Conservation (phyloP, 2,888 invertebrate genomes). For the Drosophila demipolita region DNA sequence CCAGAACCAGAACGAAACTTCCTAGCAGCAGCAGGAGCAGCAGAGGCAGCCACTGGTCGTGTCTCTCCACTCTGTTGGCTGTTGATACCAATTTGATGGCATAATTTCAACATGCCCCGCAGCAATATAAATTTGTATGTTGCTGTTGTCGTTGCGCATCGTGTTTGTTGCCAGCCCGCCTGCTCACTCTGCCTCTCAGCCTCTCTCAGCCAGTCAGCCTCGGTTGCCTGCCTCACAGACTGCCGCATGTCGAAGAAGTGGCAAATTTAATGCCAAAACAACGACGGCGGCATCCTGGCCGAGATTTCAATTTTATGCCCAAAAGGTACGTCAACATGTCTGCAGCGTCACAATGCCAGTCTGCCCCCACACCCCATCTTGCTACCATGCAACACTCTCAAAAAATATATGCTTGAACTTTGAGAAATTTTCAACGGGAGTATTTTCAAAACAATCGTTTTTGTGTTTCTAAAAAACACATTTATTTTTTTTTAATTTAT, state of each 20-base stretch:
- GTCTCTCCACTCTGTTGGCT: conserved; percentile 56
- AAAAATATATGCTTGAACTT: not conserved
- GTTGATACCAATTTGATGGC: conserved; percentile 85
- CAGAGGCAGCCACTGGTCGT: conserved; percentile 31
- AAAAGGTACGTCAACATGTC: conserved; percentile 80
- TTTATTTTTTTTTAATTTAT: not conserved
- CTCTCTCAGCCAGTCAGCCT: conserved; percentile 1
- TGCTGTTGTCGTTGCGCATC: conserved; percentile 64
- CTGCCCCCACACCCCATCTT: not conserved
- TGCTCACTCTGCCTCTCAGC: conserved; percentile 16
- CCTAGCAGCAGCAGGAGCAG: conserved; percentile 9
- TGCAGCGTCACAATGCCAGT: conserved; percentile 25
- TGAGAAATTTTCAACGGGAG: not conserved
- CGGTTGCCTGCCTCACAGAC: conserved; percentile 9
- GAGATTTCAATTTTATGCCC: conserved; percentile 81
- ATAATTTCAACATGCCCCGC: conserved; percentile 84
- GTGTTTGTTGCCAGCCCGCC: conserved; percentile 40
- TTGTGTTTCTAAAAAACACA: not conserved
- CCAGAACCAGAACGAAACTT: conserved; percentile 41
- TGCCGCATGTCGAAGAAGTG: conserved; percentile 70
- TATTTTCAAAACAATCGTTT: not conserved
- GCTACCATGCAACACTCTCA: conserved; percentile 2
- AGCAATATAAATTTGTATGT: conserved; percentile 81
- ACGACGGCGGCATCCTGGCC: conserved; percentile 69
- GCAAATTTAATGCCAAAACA: conserved; percentile 81